Evolutionary conservation across 2,888 invertebrate species (phyloP).

Genomic region (Phengaris alcon): DNA sequence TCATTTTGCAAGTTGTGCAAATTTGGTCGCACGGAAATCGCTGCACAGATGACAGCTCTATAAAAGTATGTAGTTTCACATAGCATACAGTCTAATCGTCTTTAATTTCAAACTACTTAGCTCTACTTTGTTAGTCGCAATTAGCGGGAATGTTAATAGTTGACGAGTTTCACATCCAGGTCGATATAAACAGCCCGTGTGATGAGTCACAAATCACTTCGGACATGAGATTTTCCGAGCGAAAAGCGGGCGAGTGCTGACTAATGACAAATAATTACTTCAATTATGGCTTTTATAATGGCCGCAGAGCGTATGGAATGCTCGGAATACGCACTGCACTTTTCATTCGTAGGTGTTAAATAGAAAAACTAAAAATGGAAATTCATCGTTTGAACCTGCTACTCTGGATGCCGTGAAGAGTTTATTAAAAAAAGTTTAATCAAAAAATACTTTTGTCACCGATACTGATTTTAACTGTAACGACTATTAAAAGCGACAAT

Average conservation of each 20-base stretch:
- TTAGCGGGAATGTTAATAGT: constrained; percentile 20
- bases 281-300: constrained; percentile 70
- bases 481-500: too few relatives aligned
- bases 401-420: neutral
- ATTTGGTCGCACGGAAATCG: neutral
- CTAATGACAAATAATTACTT: constrained; percentile 74
- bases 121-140: constrained; percentile 4
- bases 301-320: constrained; percentile 52
- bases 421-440: neutral
- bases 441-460: neutral
- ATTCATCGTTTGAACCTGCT: neutral
- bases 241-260: constrained; percentile 55
- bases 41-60: neutral
- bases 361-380: constrained; percentile 5
- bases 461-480: neutral
- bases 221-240: constrained; percentile 55
- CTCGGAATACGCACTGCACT: constrained; percentile 42
- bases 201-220: constrained; percentile 37
- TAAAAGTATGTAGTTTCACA: neutral
- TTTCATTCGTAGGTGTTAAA: neutral
- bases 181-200: constrained; percentile 13
- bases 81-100: neutral
- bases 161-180: constrained; percentile 19
- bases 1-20: constrained; percentile 7
- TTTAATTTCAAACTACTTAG: neutral